Base-by-base conservation (phyloP, 2,797 vertebrate species). In the Scolopax rusticola region DNA sequence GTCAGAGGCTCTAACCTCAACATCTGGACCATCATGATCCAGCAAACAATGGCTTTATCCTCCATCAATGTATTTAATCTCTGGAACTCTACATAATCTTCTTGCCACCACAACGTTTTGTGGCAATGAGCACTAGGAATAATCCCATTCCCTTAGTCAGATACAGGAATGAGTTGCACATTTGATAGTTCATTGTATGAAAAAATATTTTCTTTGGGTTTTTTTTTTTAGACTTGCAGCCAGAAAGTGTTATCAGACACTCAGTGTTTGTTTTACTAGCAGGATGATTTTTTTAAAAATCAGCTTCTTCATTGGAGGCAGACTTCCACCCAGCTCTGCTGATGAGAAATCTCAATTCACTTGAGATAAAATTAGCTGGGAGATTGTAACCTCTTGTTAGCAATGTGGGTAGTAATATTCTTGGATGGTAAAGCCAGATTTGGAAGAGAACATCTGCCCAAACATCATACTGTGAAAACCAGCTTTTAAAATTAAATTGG, bases 321-420 rank as follows among this genome's bases (percentile, higher is more conserved):
- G 68, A 54, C 19, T 84, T 94, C 47, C 28, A 89, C 43, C 20
- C 4, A 11, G 36, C 67, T 61, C 74, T 84, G 77, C 38, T 82
- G n/a, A 36, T 90, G 32, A 91, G 61, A 93, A 93, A 76, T 79
- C 54, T 79, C 63, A 79, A 36, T 86, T 57, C 43, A 56, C 23
- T 61, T 89, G 67, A 89, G 80, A 84, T 76, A 95, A 94, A 97
- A 90, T 93, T 92, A 95, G 18, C 57, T 75, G 61, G 38, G 63
- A 84, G 63, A 48, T 61, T 69, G 45, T 87, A 94, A 91, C 82
- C 64, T 95, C 32, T 91, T 65, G 74, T 73, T 84, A 90, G 41
- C 70, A 73, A 48, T 0, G 12, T 87, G 70, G 70, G 43, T 73
- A 93, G 83, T 71, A 85, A 41, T 80, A 71, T 50, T 47, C 59